Conservation (phyloP, 2,113 vertebrate species). For the Chrysemys picta region DNA sequence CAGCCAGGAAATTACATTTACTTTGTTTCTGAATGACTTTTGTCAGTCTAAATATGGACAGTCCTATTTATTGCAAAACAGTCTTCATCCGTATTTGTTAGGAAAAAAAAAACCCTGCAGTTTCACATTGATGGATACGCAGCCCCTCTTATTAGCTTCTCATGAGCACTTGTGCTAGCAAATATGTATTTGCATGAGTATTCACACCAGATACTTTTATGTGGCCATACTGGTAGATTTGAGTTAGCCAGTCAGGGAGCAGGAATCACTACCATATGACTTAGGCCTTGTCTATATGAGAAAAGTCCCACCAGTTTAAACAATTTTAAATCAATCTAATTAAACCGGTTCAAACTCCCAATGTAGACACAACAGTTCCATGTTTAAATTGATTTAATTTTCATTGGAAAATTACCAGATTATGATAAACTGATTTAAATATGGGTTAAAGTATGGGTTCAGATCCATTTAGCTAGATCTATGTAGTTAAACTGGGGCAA, state of each 20-base stretch:
- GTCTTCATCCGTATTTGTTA: neutral
- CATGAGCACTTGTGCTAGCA: conserved; percentile 1
- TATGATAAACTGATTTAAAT: neutral
- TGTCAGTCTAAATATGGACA: neutral
- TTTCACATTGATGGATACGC: neutral
- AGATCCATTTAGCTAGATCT: conserved; percentile 12
- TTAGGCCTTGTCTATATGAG: neutral
- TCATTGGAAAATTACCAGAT: conserved; percentile 18
- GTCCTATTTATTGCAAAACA: neutral
- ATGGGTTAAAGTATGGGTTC: neutral
- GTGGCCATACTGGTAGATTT: neutral
- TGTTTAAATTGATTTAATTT: conserved; percentile 48
- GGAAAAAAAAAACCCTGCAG: neutral
- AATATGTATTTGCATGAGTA: neutral
- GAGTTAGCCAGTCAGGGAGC: neutral
- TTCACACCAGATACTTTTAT: neutral
- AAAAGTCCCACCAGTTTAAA: neutral
- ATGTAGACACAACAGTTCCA: conserved; percentile 24
- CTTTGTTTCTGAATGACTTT: neutral
- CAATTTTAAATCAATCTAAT: conserved; percentile 19
- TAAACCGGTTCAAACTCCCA: conserved; percentile 41
- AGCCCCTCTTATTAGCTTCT: neutral
- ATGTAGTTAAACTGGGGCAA: neutral
- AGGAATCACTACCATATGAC: neutral
- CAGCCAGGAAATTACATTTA: neutral